phyloP scores from a whole-genome alignment of 2,888 invertebrate species.

The Tanytarsus gracilentus region DNA sequence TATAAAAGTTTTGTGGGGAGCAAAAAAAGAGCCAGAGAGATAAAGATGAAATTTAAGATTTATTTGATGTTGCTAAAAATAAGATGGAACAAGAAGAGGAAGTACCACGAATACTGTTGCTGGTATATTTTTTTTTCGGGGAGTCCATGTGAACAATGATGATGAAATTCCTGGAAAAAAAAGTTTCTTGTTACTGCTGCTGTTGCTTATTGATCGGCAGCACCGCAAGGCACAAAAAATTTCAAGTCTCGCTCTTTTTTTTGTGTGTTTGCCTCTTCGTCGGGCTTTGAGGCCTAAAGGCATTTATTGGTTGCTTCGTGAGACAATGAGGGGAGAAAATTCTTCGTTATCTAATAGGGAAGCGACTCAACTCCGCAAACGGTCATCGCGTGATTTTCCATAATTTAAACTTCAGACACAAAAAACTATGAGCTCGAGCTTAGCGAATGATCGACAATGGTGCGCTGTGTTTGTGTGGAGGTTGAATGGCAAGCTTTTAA shows the following conservation, averaged over 20 bases:
- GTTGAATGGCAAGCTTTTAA: background rate
- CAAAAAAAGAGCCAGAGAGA: background rate
- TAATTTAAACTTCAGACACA: slow-evolving; percentile 11
- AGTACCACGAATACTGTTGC: no score
- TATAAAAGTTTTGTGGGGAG: background rate
- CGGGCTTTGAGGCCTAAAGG: slow-evolving; percentile 16
- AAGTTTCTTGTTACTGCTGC: no score
- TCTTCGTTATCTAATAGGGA: slow-evolving; percentile 20
- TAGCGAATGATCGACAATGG: background rate
- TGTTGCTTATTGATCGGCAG: background rate
- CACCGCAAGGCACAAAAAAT: background rate
- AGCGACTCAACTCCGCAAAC: background rate
- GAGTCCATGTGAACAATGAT: slow-evolving; percentile 11
- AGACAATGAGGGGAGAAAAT: slow-evolving; percentile 10
- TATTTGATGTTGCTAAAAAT: slow-evolving; percentile 25
- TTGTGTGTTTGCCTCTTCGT: background rate
- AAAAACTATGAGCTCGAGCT: background rate
- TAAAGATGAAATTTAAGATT: slow-evolving; percentile 27
- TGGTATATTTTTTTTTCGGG: no score
- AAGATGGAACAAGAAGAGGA: background rate
- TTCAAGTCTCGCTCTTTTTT: background rate
- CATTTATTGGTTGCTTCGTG: background rate
- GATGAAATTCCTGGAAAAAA: slow-evolving; percentile 24
- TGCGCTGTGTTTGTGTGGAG: background rate
- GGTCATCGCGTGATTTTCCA: slow-evolving; percentile 5